Evolutionary conservation across 2,113 vertebrate species (phyloP), one percentile per base, ranked within the genome.

Genomic region (Eretmochelys imbricata): DNA sequence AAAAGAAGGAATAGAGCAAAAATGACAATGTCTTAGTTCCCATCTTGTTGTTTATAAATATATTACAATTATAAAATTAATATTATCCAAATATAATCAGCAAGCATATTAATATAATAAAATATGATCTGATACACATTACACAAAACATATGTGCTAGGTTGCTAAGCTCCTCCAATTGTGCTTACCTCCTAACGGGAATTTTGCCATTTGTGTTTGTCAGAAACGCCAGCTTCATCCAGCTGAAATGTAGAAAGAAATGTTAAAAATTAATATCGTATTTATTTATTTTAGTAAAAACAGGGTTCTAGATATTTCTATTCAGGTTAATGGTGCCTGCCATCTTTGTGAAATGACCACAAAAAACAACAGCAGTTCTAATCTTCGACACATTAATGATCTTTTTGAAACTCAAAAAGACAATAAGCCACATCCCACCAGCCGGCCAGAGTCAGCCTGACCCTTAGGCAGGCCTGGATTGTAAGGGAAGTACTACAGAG

Each of bases 141-240:
- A 49, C 6, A 59, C n/a, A 93, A 84, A 2, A 31, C 24, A 27
- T 59, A 91, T 13, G 31, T 79, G 57, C 59, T 31, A 95, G 80
- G 87, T 65, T 4, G 11, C 53, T 42, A 46, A 91, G 7, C 8
- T 90, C 35, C 10, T 6, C 35, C 38, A 72, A 0, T 1, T 4
- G 14, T 38, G 87, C 99, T 99, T 98, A 99, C 99, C 99, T 99
- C 97, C 99, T 98, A 12, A 99, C 99, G 76, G 99, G 99, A 96
- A 99, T 99, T 98, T 99, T 99, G 59, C 99, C 99, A 87, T 98
- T 99, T 75, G 99, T 98, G 75, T 99, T 99, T 89, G 99, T 99
- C 95, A 99, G 98, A 98, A 99, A 99, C 10, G 99, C 99, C 98
- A 99, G 98, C 97, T 98, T 99, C 99, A 99, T 99, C 99, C 99